phyloP scores from a whole-genome alignment of 2,113 vertebrate species.

The Ictidomys tridecemlineatus region DNA sequence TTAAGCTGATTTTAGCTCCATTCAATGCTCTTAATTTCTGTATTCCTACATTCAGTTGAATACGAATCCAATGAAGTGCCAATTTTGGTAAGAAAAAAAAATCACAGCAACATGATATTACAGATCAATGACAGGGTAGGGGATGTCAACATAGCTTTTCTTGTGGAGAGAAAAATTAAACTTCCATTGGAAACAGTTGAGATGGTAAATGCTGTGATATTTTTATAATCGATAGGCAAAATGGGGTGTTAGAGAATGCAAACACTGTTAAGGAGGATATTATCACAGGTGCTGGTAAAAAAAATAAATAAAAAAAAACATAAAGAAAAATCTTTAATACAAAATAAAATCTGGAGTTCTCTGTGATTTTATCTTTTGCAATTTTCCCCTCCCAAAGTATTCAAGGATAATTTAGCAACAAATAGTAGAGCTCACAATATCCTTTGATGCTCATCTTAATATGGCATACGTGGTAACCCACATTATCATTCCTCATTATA shows the following conservation, averaged over 20 bases:
- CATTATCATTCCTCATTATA: background rate
- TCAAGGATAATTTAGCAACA: background rate
- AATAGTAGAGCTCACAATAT: background rate
- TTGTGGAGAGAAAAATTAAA: conserved; percentile 28
- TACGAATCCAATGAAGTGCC: conserved; percentile 36
- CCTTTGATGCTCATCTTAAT: background rate
- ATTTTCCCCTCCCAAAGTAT: background rate
- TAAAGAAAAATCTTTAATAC: background rate
- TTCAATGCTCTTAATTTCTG: conserved; percentile 56
- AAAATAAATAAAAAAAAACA: background rate
- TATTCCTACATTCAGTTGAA: conserved; percentile 48
- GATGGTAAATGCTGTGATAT: background rate
- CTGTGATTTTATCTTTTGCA: background rate
- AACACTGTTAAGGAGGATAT: background rate
- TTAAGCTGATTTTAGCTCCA: conserved; percentile 50
- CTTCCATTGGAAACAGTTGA: conserved; percentile 35
- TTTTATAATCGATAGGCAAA: conserved; percentile 45
- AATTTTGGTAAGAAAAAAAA: background rate
- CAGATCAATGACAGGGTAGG: background rate
- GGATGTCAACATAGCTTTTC: conserved; percentile 23
- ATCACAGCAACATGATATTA: conserved; percentile 47
- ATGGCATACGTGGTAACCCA: background rate
- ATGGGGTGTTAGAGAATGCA: background rate
- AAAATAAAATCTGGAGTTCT: background rate
- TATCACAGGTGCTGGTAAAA: background rate